Percentiles rank a stretch among this genome's conserved stretches.
phyloP scores from a whole-genome alignment of 2,797 vertebrate genomes.

The Xyrichtys novacula region DNA sequence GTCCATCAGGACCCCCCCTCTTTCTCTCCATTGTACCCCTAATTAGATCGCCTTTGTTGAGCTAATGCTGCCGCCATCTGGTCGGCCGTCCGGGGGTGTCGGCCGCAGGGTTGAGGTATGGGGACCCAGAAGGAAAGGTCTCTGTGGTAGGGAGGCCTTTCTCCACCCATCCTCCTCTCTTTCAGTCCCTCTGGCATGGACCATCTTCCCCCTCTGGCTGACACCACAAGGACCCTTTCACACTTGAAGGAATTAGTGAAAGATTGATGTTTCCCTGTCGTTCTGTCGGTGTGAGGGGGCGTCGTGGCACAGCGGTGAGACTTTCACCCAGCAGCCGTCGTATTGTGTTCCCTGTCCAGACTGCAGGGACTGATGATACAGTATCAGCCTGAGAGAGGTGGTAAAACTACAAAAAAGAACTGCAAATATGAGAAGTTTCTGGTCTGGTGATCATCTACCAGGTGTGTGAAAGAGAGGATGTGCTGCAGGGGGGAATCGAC shows the following conservation, averaged over 20 bases:
- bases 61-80: conserved; percentile 88
- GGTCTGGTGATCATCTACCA: too few relatives aligned
- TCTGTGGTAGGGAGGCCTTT: conserved; percentile 48
- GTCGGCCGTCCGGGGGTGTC: conserved; percentile 75
- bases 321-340: conserved; percentile 49
- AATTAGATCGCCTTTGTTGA: conserved; percentile 89
- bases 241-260: conserved; percentile 87
- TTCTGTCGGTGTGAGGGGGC: conserved; percentile 61
- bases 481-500: too few relatives aligned
- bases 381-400: conserved; percentile 20
- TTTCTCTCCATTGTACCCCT: conserved; percentile 82
- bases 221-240: conserved; percentile 84
- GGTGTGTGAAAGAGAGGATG: conserved; percentile 21
- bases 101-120: conserved; percentile 57
- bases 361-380: conserved; percentile 34
- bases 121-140: conserved; percentile 52
- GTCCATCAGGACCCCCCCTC: conserved; percentile 67
- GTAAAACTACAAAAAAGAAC: background rate
- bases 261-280: conserved; percentile 84
- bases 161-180: conserved; percentile 70
- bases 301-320: conserved; percentile 41
- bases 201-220: conserved; percentile 66
- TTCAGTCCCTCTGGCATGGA: conserved; percentile 63
- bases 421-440: background rate
- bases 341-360: conserved; percentile 36